Evolutionary conservation across 2,888 invertebrate species (phyloP), one percentile per base, ranked within the genome.

Genomic region (Vannuccia rotundouncinata): DNA sequence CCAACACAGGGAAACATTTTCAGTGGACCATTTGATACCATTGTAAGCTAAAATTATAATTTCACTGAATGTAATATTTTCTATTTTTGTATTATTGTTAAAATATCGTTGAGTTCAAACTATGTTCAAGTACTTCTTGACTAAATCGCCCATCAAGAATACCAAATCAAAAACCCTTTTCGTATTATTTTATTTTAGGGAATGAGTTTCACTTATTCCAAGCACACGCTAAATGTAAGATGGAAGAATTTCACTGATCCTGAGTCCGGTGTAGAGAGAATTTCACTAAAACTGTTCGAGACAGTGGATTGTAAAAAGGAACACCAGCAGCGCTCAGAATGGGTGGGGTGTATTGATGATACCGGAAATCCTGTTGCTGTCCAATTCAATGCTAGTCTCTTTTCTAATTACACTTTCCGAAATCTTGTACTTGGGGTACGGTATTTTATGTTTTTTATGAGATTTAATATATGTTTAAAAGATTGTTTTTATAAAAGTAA

Each of bases 21-120:
- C n/a, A 82, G 80, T 22, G 84, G 84, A 31, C 83, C 83, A 0
- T 83, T 82, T 74, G 83, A 81, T 79, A 80, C 81, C 27, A 83
- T 83, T 83, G 84, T 84, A 66, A 28, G 82, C 79, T 28, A 31
- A 27, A 1, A 30, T 0, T 29, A 22, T 29, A n/a, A 31, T n/a
- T n/a, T n/a, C n/a, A n/a, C n/a, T n/a, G n/a, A n/a, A n/a, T n/a
- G n/a, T n/a, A n/a, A n/a, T n/a, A n/a, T n/a, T n/a, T n/a, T n/a
- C n/a, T n/a, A n/a, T n/a, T n/a, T n/a, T n/a, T n/a, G n/a, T n/a
- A n/a, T n/a, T n/a, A n/a, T n/a, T n/a, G n/a, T n/a, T n/a, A n/a
- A n/a, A n/a, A n/a, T n/a, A n/a, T n/a, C n/a, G n/a, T n/a, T n/a
- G n/a, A n/a, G n/a, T n/a, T n/a, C n/a, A n/a, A n/a, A n/a, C n/a